Evolutionary conservation across 2,113 vertebrate species (phyloP).

Genomic region (Tenrec ecaudatus): DNA sequence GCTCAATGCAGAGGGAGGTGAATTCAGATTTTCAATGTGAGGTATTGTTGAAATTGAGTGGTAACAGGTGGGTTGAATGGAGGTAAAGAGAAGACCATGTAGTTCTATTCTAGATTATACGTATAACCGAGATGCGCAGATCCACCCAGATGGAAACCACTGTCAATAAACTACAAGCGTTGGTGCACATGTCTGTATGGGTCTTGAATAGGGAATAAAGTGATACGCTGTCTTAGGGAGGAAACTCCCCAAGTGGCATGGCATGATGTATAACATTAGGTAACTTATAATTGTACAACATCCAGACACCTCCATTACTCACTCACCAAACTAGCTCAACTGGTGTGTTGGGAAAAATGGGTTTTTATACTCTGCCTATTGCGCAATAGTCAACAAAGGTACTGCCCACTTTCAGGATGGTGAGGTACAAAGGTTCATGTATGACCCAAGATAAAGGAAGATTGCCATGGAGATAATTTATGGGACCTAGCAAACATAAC

Average conservation of each 20-base stretch:
- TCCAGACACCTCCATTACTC: not conserved
- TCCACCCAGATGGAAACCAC: too few species aligned
- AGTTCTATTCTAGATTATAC: not conserved
- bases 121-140: not conserved
- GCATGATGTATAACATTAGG: rapidly evolving
- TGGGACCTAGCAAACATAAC: not conserved
- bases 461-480: not conserved
- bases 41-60: too few species aligned
- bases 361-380: not conserved
- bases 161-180: not conserved
- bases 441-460: not conserved
- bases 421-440: not conserved
- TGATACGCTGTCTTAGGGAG: not conserved
- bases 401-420: rapidly evolving
- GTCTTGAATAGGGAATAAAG: not conserved
- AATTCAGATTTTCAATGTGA: not conserved
- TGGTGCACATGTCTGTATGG: not conserved
- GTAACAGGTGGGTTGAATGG: too few species aligned
- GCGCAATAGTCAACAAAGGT: not conserved
- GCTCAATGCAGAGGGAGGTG: not conserved
- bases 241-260: not conserved
- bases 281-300: not conserved
- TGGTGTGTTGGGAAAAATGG: not conserved
- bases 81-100: not conserved
- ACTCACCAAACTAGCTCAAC: not conserved